Base-by-base conservation (phyloP, 2,113 vertebrate species). In the Falcunculus frontatus region DNA sequence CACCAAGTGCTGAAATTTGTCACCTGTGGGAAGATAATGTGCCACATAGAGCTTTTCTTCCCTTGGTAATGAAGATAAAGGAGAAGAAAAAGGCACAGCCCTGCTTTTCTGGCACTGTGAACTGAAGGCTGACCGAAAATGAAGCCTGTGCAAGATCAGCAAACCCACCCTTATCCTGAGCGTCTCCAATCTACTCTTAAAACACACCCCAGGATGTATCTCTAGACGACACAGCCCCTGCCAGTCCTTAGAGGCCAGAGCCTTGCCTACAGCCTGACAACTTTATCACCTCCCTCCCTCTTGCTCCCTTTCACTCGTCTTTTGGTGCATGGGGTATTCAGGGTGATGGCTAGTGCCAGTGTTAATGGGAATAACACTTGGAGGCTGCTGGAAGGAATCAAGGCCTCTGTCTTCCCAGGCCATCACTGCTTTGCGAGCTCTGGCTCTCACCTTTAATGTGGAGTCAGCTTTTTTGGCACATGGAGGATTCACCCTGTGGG, bases 391-490 rank as follows among this genome's bases (percentile, higher is more conserved):
- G 75, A 93, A 55, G 59, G 63, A 92, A 91, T 85, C 84, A 70
- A 91, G 89, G 70, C 74, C 74, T 91, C 67, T 73, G 35, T 86
- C 93, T 89, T 96, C 91, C 91, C 91, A 83, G 62, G 72, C 87
- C 92, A 91, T 85, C 72, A 39, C 63, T 63, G 47, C 59, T 80
- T 94, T 94, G 95, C 33, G 35, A 94, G 78, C 93, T 95, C 87
- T 90, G 95, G 82, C 87, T 96, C 95, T 96, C 95, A 97, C 93
- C 92, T 97, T 96, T 97, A 96, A 96, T 94, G 85, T 95, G 68
- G 82, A 96, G 93, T 86, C 92, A 93, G 87, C 75, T 94, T 96
- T 94, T 75, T 90, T 96, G 94, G 89, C 93, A 96, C 93, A 94
- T 64, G 89, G 93, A 92, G 89, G 87, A 94, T 89, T 96, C 87